These are phyloP conservation scores for Pseudolycoriella hygida DNA, from an alignment of 2,888 invertebrate species.

Conservation along the genomic window DNA sequence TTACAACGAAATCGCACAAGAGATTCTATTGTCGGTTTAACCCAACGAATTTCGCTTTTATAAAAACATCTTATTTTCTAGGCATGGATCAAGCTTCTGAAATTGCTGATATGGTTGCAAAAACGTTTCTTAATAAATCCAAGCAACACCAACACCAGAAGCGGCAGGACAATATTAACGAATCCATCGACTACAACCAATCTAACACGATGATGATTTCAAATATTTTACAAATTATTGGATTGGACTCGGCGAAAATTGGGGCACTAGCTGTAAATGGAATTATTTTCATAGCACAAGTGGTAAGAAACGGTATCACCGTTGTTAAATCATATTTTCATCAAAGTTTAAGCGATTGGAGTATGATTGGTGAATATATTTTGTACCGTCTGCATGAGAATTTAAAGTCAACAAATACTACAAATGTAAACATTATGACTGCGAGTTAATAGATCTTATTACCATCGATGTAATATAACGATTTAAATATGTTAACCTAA, in stretches of 20 bases:
- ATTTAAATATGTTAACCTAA: too few species aligned
- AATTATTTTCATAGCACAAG: conserved; percentile 64
- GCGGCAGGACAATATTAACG: neutral
- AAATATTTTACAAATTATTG: conserved; percentile 41
- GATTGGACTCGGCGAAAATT: conserved; percentile 56
- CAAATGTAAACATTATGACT: too few species aligned
- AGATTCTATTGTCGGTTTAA: too few species aligned
- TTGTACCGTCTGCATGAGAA: neutral
- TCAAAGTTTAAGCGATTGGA: neutral
- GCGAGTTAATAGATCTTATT: too few species aligned
- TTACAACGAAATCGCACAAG: too few species aligned
- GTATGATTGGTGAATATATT: neutral
- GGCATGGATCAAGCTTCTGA: neutral
- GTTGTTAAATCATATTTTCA: neutral
- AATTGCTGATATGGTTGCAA: neutral
- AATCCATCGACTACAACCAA: neutral
- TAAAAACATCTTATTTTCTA: neutral
- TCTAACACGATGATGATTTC: neutral
- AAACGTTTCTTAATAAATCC: neutral
- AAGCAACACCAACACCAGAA: neutral
- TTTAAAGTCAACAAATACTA: neutral
- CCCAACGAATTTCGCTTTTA: too few species aligned
- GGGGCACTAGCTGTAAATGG: conserved; percentile 70
- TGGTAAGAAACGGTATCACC: conserved; percentile 36
- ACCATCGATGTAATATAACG: too few species aligned